Conservation (phyloP, 2,888 invertebrate genomes). For the Heteromyza rotundicornis region DNA sequence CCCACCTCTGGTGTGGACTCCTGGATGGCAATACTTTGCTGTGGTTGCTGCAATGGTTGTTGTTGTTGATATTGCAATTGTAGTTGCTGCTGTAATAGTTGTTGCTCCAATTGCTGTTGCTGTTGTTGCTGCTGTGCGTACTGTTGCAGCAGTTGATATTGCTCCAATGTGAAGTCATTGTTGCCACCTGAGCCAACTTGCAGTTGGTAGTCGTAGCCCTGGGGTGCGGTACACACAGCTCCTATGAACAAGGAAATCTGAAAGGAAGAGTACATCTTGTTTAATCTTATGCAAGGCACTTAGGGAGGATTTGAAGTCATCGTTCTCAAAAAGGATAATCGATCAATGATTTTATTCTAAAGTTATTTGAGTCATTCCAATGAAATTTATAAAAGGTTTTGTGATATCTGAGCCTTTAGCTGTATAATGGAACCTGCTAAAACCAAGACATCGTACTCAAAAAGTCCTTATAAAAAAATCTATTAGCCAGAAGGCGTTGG, state of each 20-base stretch:
- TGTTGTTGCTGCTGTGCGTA: slow-evolving; percentile 19
- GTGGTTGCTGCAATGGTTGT: slow-evolving; percentile 4
- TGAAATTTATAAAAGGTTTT: too few species aligned
- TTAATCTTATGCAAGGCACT: too few species aligned
- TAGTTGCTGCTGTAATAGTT: slow-evolving; percentile 4
- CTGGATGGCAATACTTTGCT: not conserved
- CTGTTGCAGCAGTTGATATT: slow-evolving; percentile 23
- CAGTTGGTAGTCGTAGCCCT: slow-evolving; percentile 32
- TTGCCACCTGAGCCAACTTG: slow-evolving; percentile 3
- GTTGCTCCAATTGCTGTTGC: not conserved
- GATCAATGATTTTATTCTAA: too few species aligned
- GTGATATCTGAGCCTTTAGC: too few species aligned
- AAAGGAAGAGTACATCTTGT: too few species aligned
- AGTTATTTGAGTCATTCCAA: too few species aligned
- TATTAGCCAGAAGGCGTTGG: too few species aligned
- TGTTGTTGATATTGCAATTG: slow-evolving; percentile 6
- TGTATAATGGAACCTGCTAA: too few species aligned
- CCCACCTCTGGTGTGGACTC: not conserved
- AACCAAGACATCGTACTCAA: too few species aligned
- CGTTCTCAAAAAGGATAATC: too few species aligned
- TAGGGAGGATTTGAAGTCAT: too few species aligned
- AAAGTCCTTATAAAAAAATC: too few species aligned
- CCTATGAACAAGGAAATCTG: slow-evolving; percentile 22
- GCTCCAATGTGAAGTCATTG: slow-evolving; percentile 9
- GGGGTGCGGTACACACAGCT: slow-evolving; percentile 23